These are phyloP conservation scores for Chouioia cunea DNA, from an alignment of 2,888 invertebrate genomes.

Conservation along the genomic window DNA sequence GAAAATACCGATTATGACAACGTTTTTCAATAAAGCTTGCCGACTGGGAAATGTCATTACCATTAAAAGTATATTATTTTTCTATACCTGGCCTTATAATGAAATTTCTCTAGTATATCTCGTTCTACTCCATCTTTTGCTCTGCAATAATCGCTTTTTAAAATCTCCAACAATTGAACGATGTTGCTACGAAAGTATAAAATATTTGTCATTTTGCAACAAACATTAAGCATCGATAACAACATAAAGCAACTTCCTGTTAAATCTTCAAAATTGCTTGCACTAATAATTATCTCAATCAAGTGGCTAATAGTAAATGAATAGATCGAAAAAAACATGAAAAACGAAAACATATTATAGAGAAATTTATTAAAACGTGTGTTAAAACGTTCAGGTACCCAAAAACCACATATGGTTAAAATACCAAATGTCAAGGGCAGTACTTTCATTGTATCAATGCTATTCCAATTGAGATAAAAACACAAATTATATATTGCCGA, in stretches of 20 bases:
- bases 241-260: slow-evolving; percentile 55
- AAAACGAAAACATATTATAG: slow-evolving; percentile 46
- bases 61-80: not conserved
- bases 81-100: slow-evolving; percentile 25
- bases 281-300: slow-evolving; percentile 50
- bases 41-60: not conserved
- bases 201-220: slow-evolving; percentile 50
- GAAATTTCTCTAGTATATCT: slow-evolving; percentile 21
- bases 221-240: slow-evolving; percentile 53
- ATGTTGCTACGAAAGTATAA: slow-evolving; percentile 40
- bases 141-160: slow-evolving; percentile 11
- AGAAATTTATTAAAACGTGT: slow-evolving; percentile 15
- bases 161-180: slow-evolving; percentile 19
- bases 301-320: slow-evolving; percentile 54
- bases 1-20: not conserved
- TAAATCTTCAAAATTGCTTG: slow-evolving; percentile 53
- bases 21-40: too few species aligned
- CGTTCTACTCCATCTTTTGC: slow-evolving; percentile 6
- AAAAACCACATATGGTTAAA: slow-evolving; percentile 49
- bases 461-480: too few species aligned
- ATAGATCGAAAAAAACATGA: slow-evolving; percentile 48
- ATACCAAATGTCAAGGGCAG: slow-evolving; percentile 50
- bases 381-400: slow-evolving; percentile 47
- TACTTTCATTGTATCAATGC: slow-evolving; percentile 22
- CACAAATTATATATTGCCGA: too few species aligned